Percentiles rank a stretch among this genome's conserved stretches.
phyloP scores from a whole-genome alignment of 2,888 invertebrate genomes.

The Andrena hattorfiana region DNA sequence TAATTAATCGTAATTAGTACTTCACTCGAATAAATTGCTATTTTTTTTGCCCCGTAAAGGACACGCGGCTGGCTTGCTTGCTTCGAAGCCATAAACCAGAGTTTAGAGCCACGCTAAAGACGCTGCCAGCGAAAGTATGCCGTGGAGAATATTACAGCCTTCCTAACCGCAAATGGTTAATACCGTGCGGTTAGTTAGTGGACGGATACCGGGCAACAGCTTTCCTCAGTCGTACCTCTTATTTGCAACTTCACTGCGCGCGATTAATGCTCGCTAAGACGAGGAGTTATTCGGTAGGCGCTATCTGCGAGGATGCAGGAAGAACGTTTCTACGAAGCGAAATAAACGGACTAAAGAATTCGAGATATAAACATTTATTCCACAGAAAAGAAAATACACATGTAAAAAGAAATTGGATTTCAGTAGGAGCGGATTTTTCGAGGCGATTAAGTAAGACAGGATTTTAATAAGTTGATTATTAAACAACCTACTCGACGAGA shows the following conservation, averaged over 20 bases:
- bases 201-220: neutral
- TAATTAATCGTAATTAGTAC: slow-evolving; percentile 1
- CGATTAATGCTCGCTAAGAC: slow-evolving; percentile 28
- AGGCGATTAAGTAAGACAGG: no score
- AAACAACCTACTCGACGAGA: no score
- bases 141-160: slow-evolving; percentile 22
- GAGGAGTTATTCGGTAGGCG: slow-evolving; percentile 20
- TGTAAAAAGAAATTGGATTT: no score
- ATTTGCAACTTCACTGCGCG: slow-evolving; percentile 17
- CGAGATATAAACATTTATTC: no score
- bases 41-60: neutral
- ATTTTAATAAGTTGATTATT: no score
- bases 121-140: slow-evolving; percentile 21
- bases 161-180: slow-evolving; percentile 49
- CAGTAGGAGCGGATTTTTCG: no score
- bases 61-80: neutral
- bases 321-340: neutral
- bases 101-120: slow-evolving; percentile 6
- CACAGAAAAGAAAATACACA: no score
- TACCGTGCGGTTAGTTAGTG: slow-evolving; percentile 46
- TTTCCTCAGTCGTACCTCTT: slow-evolving; percentile 4
- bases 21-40: neutral
- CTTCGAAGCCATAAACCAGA: neutral
- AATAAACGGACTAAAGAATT: no score
- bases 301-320: neutral